Percentiles rank a stretch among this genome's conserved stretches.
Conservation (phyloP, 2,797 vertebrate species). For the Micropoecilia bifurca region DNA sequence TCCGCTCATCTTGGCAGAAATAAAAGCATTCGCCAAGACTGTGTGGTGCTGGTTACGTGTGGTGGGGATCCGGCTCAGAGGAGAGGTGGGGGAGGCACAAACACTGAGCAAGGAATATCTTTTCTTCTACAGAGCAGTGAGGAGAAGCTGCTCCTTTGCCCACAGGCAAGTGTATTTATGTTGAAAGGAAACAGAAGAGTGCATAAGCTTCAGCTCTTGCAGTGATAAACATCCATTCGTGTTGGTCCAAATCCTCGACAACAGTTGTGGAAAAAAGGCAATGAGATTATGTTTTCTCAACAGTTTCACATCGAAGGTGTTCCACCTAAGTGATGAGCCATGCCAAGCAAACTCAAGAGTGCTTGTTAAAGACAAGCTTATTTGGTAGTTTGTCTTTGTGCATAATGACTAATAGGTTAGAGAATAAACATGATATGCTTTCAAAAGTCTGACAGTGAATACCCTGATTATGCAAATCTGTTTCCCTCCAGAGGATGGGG, state of each 20-base stretch:
- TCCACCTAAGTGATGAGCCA: slow-evolving; percentile 34
- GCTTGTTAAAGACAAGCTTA: slow-evolving; percentile 51
- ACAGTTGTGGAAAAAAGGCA: slow-evolving; percentile 1
- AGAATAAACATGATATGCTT: slow-evolving; percentile 70
- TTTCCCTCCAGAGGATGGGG: slow-evolving; percentile 46
- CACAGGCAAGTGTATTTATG: slow-evolving; percentile 68
- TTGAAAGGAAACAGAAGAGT: slow-evolving; percentile 60
- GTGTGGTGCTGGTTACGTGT: slow-evolving; percentile 63
- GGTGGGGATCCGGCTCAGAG: slow-evolving; percentile 58
- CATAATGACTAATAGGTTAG: slow-evolving; percentile 62
- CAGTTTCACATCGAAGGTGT: slow-evolving; percentile 29
- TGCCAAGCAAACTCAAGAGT: slow-evolving; percentile 40
- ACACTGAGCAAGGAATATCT: slow-evolving; percentile 43
- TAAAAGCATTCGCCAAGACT: slow-evolving; percentile 60
- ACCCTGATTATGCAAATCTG: slow-evolving; percentile 71
- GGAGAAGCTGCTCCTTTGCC: slow-evolving; percentile 62
- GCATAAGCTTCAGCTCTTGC: slow-evolving; percentile 39
- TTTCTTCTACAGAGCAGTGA: slow-evolving; percentile 42
- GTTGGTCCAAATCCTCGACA: slow-evolving; percentile 24
- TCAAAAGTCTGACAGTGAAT: slow-evolving; percentile 71
- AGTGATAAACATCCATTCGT: slow-evolving; percentile 40
- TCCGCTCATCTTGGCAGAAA: slow-evolving; percentile 70
- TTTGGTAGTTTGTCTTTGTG: slow-evolving; percentile 61
- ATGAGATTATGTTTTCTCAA: slow-evolving; percentile 8
- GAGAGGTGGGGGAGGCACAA: slow-evolving; percentile 59